These are phyloP conservation scores for Phyllostomus discolor DNA, from an alignment of 2,113 vertebrate genomes.

Conservation along the genomic window DNA sequence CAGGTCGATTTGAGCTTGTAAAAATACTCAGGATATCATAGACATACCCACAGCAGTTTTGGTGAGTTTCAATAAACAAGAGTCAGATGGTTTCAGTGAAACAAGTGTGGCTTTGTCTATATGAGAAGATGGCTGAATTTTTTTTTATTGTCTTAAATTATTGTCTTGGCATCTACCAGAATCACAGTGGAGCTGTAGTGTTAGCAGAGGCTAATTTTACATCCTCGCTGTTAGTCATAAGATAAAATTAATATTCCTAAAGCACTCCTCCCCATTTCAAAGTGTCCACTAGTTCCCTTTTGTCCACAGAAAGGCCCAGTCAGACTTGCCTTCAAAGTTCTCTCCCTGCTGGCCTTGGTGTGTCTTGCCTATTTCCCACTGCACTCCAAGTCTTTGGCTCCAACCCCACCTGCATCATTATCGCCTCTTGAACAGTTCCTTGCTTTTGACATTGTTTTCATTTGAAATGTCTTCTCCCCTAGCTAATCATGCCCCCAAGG, in stretches of 20 bases:
- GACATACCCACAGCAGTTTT: not conserved
- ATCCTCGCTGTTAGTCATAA: not conserved
- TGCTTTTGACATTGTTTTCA: not conserved
- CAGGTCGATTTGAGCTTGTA: not conserved
- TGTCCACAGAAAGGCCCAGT: not conserved
- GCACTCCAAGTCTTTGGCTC: not conserved
- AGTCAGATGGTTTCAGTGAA: not conserved
- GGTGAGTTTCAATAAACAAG: not conserved
- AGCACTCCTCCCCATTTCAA: not conserved
- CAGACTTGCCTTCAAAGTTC: not conserved
- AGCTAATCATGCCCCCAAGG: not conserved
- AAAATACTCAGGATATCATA: not conserved
- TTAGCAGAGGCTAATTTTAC: not conserved
- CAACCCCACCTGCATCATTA: not conserved
- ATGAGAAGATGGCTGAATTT: not conserved
- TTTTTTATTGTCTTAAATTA: not conserved
- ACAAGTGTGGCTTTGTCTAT: not conserved
- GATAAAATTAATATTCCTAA: not conserved
- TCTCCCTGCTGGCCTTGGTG: not conserved
- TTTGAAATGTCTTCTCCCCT: not conserved
- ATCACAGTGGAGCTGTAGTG: no score
- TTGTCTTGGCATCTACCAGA: not conserved
- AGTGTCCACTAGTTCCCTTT: not conserved
- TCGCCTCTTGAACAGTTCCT: not conserved
- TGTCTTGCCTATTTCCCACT: not conserved